phyloP scores from a whole-genome alignment of 2,113 vertebrate species.

The Isurus oxyrinchus region DNA sequence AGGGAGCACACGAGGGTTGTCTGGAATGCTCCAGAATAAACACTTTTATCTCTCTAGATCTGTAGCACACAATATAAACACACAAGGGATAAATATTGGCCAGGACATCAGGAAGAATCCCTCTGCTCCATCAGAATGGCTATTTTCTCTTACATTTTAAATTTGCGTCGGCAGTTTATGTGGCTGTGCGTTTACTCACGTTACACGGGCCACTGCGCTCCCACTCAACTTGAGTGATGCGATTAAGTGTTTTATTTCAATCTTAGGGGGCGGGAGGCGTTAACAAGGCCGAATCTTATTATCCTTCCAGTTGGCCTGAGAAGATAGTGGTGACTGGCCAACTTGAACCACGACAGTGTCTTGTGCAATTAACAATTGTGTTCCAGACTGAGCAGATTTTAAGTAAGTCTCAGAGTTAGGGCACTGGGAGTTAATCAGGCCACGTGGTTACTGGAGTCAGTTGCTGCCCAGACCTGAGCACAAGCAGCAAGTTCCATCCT shows the following conservation, averaged over 20 bases:
- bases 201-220: background rate
- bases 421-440: too few relatives aligned
- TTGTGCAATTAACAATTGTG: background rate
- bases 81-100: background rate
- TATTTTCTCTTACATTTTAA: background rate
- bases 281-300: background rate
- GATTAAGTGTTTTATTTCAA: background rate
- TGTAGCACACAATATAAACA: background rate
- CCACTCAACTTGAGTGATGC: background rate
- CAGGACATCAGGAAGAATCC: background rate
- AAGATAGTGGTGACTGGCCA: background rate
- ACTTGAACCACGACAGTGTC: background rate
- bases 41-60: constrained; percentile 8
- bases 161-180: background rate
- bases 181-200: background rate
- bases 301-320: background rate
- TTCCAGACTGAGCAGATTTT: background rate
- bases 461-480: too few relatives aligned
- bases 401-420: too few relatives aligned
- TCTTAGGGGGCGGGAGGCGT: background rate
- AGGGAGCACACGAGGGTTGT: background rate
- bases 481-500: too few relatives aligned
- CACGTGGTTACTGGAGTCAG: too few relatives aligned
- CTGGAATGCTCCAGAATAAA: constrained; percentile 5
- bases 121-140: background rate